Conservation (phyloP, 92 coral and sea anemone genomes). For the Heteractis magnifica region DNA sequence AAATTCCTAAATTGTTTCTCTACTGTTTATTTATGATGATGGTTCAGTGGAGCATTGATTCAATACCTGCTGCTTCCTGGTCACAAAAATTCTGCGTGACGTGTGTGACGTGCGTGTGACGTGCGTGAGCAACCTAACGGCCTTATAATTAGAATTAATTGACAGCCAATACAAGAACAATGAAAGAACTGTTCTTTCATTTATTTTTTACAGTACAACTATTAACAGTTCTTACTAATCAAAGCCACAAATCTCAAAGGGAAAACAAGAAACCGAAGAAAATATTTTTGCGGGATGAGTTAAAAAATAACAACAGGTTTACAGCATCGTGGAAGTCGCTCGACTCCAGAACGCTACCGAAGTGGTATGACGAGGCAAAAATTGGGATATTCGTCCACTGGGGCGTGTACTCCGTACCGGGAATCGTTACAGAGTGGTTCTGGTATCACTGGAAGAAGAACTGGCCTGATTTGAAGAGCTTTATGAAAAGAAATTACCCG, state of each 20-base stretch:
- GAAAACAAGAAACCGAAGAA: background rate
- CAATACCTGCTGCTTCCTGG: background rate
- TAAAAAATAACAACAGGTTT: background rate
- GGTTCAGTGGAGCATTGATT: background rate
- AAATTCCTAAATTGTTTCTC: too few species aligned
- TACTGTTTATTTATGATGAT: background rate
- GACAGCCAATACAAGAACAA: background rate
- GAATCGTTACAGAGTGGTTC: slow-evolving; percentile 77
- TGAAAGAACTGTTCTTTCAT: background rate
- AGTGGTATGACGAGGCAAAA: slow-evolving; percentile 92
- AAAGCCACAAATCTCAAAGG: background rate
- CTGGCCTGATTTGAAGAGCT: slow-evolving; percentile 10
- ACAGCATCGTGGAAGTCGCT: slow-evolving; percentile 57
- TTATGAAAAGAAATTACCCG: slow-evolving; percentile 49
- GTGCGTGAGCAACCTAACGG: background rate
- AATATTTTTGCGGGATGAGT: background rate
- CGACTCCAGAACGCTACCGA: slow-evolving; percentile 68
- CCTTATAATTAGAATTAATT: background rate
- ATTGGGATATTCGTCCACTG: slow-evolving; percentile 91
- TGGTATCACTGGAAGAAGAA: slow-evolving; percentile 74
- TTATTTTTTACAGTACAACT: background rate
- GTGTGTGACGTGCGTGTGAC: background rate
- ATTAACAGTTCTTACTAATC: background rate
- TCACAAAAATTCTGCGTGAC: background rate
- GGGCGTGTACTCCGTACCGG: slow-evolving; percentile 93